phyloP scores from a whole-genome alignment of 2,888 invertebrate genomes.

The Dasysyrphus albostriatus region DNA sequence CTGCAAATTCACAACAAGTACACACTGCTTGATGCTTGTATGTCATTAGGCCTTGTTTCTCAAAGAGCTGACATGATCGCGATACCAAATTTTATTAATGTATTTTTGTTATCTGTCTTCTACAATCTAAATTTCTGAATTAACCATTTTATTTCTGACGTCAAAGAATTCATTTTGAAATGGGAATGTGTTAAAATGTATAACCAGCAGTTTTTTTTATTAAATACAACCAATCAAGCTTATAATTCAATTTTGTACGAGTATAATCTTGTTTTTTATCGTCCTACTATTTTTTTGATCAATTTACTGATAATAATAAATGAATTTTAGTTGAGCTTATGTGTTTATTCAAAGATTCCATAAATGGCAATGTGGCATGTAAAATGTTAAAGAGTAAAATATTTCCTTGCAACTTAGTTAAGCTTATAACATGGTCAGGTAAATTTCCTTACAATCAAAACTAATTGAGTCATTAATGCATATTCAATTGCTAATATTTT shows the following conservation, averaged over 20 bases:
- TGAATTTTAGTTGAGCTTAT: slow-evolving; percentile 22
- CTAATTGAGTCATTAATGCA: slow-evolving; percentile 52
- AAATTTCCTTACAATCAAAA: neutral
- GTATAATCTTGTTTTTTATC: slow-evolving; percentile 14
- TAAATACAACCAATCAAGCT: neutral
- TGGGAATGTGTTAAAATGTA: neutral
- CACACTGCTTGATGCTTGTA: no score
- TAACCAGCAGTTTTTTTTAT: neutral
- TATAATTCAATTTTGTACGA: neutral
- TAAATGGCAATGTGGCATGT: slow-evolving; percentile 9
- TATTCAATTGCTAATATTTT: slow-evolving; percentile 15
- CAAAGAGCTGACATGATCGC: no score
- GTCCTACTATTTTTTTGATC: slow-evolving; percentile 9
- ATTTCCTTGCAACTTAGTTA: no score
- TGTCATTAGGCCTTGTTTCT: no score
- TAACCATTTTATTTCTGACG: no score
- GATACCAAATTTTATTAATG: no score
- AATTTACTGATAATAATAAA: slow-evolving; percentile 13
- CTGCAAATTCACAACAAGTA: no score
- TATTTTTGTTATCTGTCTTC: no score
- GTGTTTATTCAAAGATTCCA: slow-evolving; percentile 28
- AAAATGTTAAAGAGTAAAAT: neutral
- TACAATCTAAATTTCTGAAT: no score
- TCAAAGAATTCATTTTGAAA: no score
- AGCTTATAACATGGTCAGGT: no score